A percentile compares a stretch with the other conserved stretches of the same genome.
These are phyloP conservation scores for Eubucco bourcierii DNA, from an alignment of 2,113 vertebrate species.

Conservation along the genomic window DNA sequence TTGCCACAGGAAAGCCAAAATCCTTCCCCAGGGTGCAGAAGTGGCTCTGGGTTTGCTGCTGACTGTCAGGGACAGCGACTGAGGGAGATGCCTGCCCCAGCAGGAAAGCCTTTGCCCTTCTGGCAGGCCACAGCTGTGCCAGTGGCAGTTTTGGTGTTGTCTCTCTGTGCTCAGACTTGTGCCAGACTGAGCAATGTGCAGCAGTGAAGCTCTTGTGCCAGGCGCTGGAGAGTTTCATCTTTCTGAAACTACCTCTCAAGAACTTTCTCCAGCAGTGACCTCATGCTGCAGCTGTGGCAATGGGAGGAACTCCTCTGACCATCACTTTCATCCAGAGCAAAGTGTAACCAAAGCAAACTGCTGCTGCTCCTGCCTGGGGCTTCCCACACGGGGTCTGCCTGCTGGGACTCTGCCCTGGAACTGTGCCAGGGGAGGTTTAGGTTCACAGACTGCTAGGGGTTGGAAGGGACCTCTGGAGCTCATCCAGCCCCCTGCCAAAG, in stretches of 20 bases:
- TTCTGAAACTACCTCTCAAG: neutral
- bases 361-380: neutral
- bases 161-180: neutral
- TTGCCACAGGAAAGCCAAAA: neutral
- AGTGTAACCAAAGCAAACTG: neutral
- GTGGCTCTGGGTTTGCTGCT: neutral
- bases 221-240: neutral
- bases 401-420: neutral
- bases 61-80: neutral
- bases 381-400: neutral
- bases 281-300: neutral
- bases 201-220: neutral
- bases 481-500: too few species aligned
- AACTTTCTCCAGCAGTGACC: neutral
- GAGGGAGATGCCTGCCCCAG: neutral
- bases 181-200: fast-evolving
- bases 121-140: neutral
- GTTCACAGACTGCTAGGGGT: too few species aligned
- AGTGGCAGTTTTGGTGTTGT: neutral
- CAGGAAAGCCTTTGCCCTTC: neutral
- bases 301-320: neutral
- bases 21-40: neutral
- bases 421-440: too few species aligned
- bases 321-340: neutral
- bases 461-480: too few species aligned